A percentile compares a stretch with the other conserved stretches of the same genome.
phyloP scores from a whole-genome alignment of 2,888 invertebrate species.

The Hypena proboscidalis region DNA sequence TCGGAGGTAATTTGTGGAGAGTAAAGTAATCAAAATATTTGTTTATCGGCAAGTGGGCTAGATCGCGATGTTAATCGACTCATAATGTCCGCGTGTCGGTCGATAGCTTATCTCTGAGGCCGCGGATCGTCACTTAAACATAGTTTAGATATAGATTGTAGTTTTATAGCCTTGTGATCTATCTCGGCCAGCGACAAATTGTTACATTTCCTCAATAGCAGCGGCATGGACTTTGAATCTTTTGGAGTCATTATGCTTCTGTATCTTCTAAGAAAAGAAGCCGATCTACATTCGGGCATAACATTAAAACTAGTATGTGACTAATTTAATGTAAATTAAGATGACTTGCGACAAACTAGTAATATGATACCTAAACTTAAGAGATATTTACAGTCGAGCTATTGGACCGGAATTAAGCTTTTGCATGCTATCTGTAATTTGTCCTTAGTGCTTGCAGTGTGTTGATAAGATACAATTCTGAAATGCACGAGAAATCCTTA shows the following conservation, averaged over 20 bases:
- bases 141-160: constrained; percentile 37
- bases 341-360: constrained; percentile 17
- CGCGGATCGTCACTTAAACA: constrained; percentile 49
- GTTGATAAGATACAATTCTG: too few species aligned
- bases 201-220: constrained; percentile 6
- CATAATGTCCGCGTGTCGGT: constrained; percentile 63
- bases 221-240: constrained; percentile 6
- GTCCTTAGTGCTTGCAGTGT: too few species aligned
- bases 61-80: constrained; percentile 67
- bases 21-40: constrained; percentile 75
- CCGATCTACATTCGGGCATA: neutral
- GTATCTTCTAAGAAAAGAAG: neutral
- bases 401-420: too few species aligned
- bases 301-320: too few species aligned
- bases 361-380: too few species aligned
- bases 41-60: constrained; percentile 57
- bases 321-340: too few species aligned
- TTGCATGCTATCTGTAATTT: too few species aligned
- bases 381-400: too few species aligned
- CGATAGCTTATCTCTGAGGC: constrained; percentile 61
- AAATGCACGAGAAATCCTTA: too few species aligned
- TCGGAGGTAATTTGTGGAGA: constrained; percentile 70
- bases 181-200: constrained; percentile 17
- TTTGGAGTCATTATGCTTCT: constrained; percentile 5
- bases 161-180: constrained; percentile 35